A percentile compares a stretch with the other conserved stretches of the same genome.
phyloP scores from a whole-genome alignment of 2,797 vertebrate genomes.

The Hoplostethus atlanticus region DNA sequence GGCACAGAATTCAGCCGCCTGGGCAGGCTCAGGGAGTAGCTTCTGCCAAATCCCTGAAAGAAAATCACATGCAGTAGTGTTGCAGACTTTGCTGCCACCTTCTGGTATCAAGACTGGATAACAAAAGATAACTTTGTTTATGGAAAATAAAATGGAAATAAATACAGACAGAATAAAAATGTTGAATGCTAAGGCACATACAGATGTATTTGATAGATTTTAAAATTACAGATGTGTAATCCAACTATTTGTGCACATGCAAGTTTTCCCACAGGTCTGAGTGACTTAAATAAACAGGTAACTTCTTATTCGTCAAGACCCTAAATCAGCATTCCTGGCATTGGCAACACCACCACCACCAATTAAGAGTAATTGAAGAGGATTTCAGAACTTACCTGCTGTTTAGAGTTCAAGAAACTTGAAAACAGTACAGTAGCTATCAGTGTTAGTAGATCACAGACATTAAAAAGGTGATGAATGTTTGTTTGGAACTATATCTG shows the following conservation, averaged over 20 bases:
- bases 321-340: background rate
- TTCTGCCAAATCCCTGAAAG: constrained; percentile 77
- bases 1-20: constrained; percentile 72
- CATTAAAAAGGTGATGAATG: background rate
- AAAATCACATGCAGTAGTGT: constrained; percentile 29
- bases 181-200: too few relatives aligned
- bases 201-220: background rate
- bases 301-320: background rate
- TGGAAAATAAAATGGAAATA: background rate
- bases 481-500: constrained; percentile 35
- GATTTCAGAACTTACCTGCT: constrained; percentile 69
- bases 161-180: too few relatives aligned
- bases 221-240: background rate
- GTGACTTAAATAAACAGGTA: background rate
- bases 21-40: constrained; percentile 87
- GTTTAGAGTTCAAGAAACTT: constrained; percentile 20
- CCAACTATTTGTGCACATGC: background rate
- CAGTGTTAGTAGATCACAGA: background rate
- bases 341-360: constrained; percentile 9
- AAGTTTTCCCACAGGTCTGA: background rate
- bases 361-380: constrained; percentile 7
- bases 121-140: background rate
- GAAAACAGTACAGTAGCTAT: constrained; percentile 18
- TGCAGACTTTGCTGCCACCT: constrained; percentile 77
- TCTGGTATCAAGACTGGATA: constrained; percentile 52